A percentile compares a stretch with the other conserved stretches of the same genome.
phyloP scores from a whole-genome alignment of 2,113 vertebrate genomes.

The Silurus meridionalis region DNA sequence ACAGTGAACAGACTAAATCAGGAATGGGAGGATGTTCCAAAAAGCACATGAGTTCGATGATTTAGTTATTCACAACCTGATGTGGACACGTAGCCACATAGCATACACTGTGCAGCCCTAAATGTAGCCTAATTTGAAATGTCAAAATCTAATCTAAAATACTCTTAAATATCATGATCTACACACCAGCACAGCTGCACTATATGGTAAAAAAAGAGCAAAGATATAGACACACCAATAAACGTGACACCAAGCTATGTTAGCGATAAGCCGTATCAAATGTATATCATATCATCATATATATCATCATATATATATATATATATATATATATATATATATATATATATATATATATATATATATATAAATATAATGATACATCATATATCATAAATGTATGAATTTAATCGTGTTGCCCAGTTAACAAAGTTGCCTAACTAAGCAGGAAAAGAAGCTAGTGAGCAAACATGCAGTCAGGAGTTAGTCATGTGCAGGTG shows the following conservation, averaged over 20 bases:
- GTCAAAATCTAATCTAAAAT: neutral
- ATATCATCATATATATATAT: too few species aligned
- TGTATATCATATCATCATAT: too few species aligned
- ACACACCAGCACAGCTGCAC: neutral
- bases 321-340: too few species aligned
- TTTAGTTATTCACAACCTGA: neutral
- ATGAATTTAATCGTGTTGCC: neutral
- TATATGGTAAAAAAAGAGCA: neutral
- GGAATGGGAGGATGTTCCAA: neutral
- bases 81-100: neutral
- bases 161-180: neutral
- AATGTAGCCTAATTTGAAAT: neutral
- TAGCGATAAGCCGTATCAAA: too few species aligned
- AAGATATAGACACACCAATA: neutral
- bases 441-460: slow-evolving; percentile 40
- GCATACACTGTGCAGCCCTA: too few species aligned
- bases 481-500: slow-evolving; percentile 28
- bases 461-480: slow-evolving; percentile 41
- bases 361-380: too few species aligned
- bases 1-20: neutral
- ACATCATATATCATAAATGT: too few species aligned
- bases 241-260: neutral
- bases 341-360: too few species aligned
- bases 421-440: neutral
- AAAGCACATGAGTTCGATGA: neutral